Percentiles rank a stretch among this genome's conserved stretches.
phyloP scores from a whole-genome alignment of 2,888 invertebrate genomes.

The Ichneumoninae sp. region DNA sequence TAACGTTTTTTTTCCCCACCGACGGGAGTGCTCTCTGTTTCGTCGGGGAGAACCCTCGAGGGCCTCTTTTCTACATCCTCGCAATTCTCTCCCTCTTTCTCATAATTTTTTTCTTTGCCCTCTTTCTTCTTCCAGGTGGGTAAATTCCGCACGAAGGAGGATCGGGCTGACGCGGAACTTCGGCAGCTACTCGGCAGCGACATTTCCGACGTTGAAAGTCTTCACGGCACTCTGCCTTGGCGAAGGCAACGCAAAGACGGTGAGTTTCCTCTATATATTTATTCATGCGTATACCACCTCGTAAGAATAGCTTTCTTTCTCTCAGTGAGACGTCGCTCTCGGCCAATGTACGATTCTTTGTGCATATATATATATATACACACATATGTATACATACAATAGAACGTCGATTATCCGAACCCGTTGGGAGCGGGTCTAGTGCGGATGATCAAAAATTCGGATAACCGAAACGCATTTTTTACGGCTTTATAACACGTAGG shows the following conservation, averaged over 20 bases:
- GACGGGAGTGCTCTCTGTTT: constrained; percentile 9
- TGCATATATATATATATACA: neutral
- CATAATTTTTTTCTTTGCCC: constrained; percentile 53
- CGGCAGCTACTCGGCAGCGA: constrained; percentile 90
- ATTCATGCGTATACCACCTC: constrained; percentile 41
- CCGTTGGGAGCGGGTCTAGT: too few relatives aligned
- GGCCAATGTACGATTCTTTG: constrained; percentile 14
- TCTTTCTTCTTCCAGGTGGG: constrained; percentile 86
- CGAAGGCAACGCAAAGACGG: constrained; percentile 86
- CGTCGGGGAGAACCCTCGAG: constrained; percentile 28
- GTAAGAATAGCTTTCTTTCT: constrained; percentile 9
- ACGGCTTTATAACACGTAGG: too few relatives aligned
- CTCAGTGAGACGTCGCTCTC: constrained; percentile 14
- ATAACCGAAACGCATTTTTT: too few relatives aligned
- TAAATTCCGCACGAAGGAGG: constrained; percentile 92
- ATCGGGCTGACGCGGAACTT: constrained; percentile 91
- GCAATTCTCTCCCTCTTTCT: constrained; percentile 20
- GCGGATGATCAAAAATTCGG: too few relatives aligned
- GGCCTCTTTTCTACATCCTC: constrained; percentile 32
- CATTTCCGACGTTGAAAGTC: constrained; percentile 87
- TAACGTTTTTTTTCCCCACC: constrained; percentile 25
- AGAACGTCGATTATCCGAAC: too few relatives aligned
- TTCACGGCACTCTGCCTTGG: constrained; percentile 88
- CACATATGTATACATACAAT: too few relatives aligned
- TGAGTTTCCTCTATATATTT: constrained; percentile 71